Evolutionary conservation across 2,113 vertebrate species (phyloP).

Genomic region (Atherinomorus stipes): DNA sequence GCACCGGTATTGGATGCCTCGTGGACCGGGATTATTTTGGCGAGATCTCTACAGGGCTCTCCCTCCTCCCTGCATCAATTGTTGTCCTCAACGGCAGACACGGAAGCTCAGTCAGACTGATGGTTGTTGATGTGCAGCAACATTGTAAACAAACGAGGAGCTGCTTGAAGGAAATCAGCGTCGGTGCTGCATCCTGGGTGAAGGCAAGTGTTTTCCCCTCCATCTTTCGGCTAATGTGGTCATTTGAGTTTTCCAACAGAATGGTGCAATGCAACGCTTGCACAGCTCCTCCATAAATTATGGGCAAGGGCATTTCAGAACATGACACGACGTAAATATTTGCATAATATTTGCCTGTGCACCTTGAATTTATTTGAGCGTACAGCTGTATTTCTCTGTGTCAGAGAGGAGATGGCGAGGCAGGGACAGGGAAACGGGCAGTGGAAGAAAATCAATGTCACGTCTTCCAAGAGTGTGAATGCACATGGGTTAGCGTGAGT

Average conservation of each 20-base stretch:
- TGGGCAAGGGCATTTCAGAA: slow-evolving; percentile 37
- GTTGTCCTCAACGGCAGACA: slow-evolving; percentile 51
- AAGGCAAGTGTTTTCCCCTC: slow-evolving; percentile 61
- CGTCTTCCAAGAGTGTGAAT: slow-evolving; percentile 44
- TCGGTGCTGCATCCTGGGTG: slow-evolving; percentile 31
- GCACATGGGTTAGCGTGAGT: slow-evolving; percentile 52
- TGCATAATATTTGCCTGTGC: slow-evolving; percentile 1
- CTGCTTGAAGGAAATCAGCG: slow-evolving; percentile 35
- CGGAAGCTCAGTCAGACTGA: slow-evolving; percentile 18
- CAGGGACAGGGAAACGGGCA: neutral
- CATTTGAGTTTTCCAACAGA: slow-evolving; percentile 53
- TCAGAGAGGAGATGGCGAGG: slow-evolving; percentile 12
- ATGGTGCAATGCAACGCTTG: slow-evolving; percentile 82
- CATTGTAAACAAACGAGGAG: slow-evolving; percentile 46
- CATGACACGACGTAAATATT: slow-evolving; percentile 21
- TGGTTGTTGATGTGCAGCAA: slow-evolving; percentile 22
- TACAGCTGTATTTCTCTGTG: neutral
- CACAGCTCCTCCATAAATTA: slow-evolving; percentile 46
- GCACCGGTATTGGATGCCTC: slow-evolving; percentile 45
- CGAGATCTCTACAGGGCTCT: slow-evolving; percentile 20
- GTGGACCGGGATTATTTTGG: slow-evolving; percentile 61
- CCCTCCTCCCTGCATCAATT: slow-evolving; percentile 46
- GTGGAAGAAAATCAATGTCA: slow-evolving; percentile 31
- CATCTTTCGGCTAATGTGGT: slow-evolving; percentile 37
- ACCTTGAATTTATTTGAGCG: neutral